Evolutionary conservation across 2,797 vertebrate species (phyloP), one percentile per base, ranked within the genome.

Genomic region (Spondyliosoma cantharus): DNA sequence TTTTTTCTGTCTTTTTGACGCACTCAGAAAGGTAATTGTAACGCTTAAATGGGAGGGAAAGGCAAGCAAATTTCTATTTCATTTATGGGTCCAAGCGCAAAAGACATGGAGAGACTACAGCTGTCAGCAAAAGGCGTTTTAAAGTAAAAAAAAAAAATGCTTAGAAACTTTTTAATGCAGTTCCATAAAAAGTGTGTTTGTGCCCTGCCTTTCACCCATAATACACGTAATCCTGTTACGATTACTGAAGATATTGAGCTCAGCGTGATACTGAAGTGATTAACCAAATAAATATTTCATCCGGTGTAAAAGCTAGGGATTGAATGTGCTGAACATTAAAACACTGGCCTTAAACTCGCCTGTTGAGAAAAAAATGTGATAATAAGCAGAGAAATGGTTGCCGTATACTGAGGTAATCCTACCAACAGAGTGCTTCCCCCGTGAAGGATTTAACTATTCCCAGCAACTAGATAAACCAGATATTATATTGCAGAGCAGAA

Each of bases 241-340:
- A 78, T 85, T 79, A 81, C 80, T 80, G 77, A 90, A 85, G 84
- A 88, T 88, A 89, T 65, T 83, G 86, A 88, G 89, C 89, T 93
- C 87, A 83, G 86, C 19, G 15, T 70, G 76, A 92, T 87, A 87
- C 56, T 73, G 80, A 70, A 75, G 88, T 80, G 90, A 93, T 94
- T 93, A 95, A 89, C 81, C 75, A 89, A 93, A 93, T 93, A 94
- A 95, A 94, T 91, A 89, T 91, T 88, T 89, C 80, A 92, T 93
- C 91, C 91, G 62, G 59, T 72, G 79, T 90, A 92, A 89, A 86
- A 91, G 86, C 90, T 67, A 24, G 85, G 90, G 91, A 91, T 94
- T 84, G 84, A 81, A 81, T 78, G 84, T 82, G 86, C 76, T 84
- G 83, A 90, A 86, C 90, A 92, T 93, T 91, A 90, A 91, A 93